Base-by-base conservation (phyloP, 1,140 invertebrate species). In the Diachasma alloeum region DNA sequence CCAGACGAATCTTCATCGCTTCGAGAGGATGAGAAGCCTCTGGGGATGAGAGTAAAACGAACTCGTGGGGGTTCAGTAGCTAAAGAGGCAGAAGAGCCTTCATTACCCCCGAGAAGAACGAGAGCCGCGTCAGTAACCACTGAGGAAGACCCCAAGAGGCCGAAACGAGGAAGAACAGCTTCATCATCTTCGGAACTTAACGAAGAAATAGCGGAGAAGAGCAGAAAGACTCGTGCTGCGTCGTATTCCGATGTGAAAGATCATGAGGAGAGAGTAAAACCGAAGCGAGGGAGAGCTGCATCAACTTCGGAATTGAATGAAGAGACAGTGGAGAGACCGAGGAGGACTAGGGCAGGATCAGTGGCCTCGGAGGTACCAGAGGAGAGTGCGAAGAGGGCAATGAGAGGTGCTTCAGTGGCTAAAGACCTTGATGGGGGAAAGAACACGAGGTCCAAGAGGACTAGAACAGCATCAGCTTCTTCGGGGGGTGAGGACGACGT, bases 391-490 rank as follows among this genome's bases (percentile, higher is more conserved):
- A 75, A 19, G 48, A 26, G 26, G 13, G 31, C 9, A 4, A 80
- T n/a, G 22, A 59, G 76, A 17, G 42, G 10, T 24, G 56, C 72
- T 59, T 79, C 79, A 1, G 68, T 80, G 22, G 22, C 67, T 5
- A 80, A 80, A 66, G 80, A 82, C 15, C 44, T 17, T 9, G 15
- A 26, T 67, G n/a, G 39, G 17, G 6, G 37, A 72, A 31, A 56
- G 19, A 8, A 59, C n/a, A n/a, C n/a, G 13, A 11, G 22, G 24
- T n/a, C 39, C 11, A 10, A 26, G 26, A 31, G 22, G 11, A 1
- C 48, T 17, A 3, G 53, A 59, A 59, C 17, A 19, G n/a, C 15
- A 15, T 24, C 17, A 22, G 1, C 53, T 15, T 59, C 53, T 22
- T 66, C 59, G 8, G 26, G 13, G 0, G 10, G 4, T 31, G 31